These are phyloP conservation scores for Dasysyrphus albostriatus DNA, from an alignment of 2,888 invertebrate species.

Conservation along the genomic window DNA sequence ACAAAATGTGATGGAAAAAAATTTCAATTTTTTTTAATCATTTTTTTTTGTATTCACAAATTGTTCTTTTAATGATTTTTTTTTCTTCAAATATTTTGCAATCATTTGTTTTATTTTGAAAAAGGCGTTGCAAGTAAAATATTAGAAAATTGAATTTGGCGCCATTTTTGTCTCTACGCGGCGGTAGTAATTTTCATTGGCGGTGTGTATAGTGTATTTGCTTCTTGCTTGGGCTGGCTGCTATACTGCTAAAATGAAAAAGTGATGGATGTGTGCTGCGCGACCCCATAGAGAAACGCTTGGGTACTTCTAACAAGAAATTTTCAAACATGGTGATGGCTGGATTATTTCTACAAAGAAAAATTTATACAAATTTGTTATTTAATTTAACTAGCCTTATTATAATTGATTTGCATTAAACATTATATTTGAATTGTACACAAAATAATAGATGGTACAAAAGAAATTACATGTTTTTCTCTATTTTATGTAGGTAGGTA, in stretches of 20 bases:
- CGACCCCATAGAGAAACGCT: conserved; percentile 48
- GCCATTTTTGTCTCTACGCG: conserved; percentile 67
- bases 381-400: background rate
- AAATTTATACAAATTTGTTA: background rate
- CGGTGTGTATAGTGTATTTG: conserved; percentile 8
- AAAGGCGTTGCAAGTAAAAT: conserved; percentile 30
- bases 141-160: conserved; percentile 61
- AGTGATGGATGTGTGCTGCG: conserved; percentile 60
- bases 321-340: conserved; percentile 35
- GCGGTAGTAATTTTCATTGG: conserved; percentile 56
- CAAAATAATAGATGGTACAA: background rate
- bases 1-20: conserved; percentile 48
- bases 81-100: background rate
- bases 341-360: conserved; percentile 1
- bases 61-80: background rate
- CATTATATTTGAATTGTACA: background rate
- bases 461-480: background rate
- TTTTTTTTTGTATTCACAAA: conserved; percentile 4
- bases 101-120: background rate
- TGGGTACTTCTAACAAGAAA: conserved; percentile 33
- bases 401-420: background rate
- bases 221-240: conserved; percentile 11
- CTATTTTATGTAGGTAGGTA: background rate
- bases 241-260: background rate
- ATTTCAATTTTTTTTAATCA: conserved; percentile 7